A percentile compares a stretch with the other conserved stretches of the same genome.
phyloP scores from a whole-genome alignment of 2,797 vertebrate genomes.

The Artibeus lituratus region DNA sequence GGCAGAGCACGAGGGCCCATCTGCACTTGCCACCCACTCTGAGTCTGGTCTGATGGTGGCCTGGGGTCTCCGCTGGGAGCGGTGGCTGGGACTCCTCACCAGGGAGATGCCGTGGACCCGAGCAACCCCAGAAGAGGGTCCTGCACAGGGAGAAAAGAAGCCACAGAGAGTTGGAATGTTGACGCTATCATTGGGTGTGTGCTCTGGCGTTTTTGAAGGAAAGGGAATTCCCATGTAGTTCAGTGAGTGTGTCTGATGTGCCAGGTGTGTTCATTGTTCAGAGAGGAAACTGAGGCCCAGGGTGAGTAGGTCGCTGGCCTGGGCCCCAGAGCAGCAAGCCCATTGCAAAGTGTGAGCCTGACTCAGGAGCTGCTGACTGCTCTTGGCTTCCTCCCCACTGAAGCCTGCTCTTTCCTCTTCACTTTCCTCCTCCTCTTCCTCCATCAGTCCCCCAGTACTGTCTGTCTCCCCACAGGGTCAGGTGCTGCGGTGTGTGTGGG shows the following conservation, averaged over 20 bases:
- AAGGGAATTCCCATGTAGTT: neutral
- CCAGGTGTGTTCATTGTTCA: fast-evolving
- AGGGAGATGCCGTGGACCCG: fast-evolving
- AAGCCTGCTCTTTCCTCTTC: too few relatives aligned
- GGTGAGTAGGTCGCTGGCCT: fast-evolving
- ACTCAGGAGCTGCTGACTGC: too few relatives aligned
- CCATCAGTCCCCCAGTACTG: neutral
- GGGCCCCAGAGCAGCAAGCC: too few relatives aligned
- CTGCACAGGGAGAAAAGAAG: neutral
- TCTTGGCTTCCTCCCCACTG: too few relatives aligned
- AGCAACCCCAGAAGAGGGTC: too few relatives aligned
- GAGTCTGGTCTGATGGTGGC: fast-evolving
- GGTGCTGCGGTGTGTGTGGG: neutral
- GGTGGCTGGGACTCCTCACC: neutral
- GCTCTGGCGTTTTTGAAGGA: neutral
- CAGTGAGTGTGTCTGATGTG: neutral
- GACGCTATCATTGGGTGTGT: neutral
- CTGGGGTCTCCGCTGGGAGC: fast-evolving
- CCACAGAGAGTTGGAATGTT: neutral
- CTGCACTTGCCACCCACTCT: fast-evolving
- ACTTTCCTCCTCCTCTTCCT: too few relatives aligned
- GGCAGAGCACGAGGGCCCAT: fast-evolving
- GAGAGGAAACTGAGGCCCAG: neutral
- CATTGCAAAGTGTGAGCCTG: too few relatives aligned
- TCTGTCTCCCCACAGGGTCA: neutral